Evolutionary conservation across 2,113 vertebrate genomes (phyloP).

Genomic region (Sula dactylatra): DNA sequence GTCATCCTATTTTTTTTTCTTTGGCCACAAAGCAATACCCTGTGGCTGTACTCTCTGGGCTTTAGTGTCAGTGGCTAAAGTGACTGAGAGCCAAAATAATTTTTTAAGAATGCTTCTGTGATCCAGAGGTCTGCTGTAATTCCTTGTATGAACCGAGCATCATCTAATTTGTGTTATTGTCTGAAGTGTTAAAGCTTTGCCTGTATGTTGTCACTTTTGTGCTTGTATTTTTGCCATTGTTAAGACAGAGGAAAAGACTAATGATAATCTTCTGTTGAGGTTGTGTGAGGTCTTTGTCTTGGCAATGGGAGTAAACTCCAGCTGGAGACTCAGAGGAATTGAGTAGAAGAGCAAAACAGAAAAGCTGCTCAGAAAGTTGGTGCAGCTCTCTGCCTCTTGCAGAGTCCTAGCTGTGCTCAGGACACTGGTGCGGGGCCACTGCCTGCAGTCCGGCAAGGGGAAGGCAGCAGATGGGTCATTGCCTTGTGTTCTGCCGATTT

Average conservation of each 20-base stretch:
- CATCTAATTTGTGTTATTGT: not conserved
- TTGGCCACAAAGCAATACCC: not conserved
- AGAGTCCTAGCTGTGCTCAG: not conserved
- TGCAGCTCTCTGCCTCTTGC: not conserved
- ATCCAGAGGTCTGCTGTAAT: not conserved
- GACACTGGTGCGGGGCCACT: not conserved
- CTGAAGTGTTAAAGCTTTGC: slow-evolving; percentile 10
- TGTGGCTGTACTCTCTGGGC: not conserved
- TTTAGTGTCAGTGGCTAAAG: not conserved
- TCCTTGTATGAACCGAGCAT: not conserved
- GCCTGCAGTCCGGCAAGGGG: not conserved
- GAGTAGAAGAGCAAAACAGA: not conserved
- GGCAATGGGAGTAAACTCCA: not conserved
- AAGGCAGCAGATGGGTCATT: not conserved
- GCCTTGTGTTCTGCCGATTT: not conserved
- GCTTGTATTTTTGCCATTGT: slow-evolving; percentile 6
- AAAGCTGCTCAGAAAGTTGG: not conserved
- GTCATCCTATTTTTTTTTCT: not conserved
- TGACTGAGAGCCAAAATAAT: not conserved
- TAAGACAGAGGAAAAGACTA: slow-evolving; percentile 38
- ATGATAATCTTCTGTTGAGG: not conserved
- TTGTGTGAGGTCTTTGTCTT: slow-evolving; percentile 16
- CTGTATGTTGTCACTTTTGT: not conserved
- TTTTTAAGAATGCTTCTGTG: not conserved
- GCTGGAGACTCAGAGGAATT: not conserved